phyloP scores from a whole-genome alignment of 2,888 invertebrate species.

The Megamerina dolium region DNA sequence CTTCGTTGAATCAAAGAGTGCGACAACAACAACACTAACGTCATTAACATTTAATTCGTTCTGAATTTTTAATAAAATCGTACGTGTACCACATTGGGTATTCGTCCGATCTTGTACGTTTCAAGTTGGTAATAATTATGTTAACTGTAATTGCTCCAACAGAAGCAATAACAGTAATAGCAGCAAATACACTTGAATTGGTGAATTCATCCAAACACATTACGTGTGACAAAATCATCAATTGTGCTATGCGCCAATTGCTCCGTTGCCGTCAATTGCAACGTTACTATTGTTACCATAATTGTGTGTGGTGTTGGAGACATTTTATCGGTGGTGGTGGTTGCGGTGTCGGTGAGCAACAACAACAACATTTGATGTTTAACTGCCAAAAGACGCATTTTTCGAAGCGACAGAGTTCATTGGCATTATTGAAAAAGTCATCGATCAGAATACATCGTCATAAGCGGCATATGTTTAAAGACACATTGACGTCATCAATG shows the following conservation, averaged over 20 bases:
- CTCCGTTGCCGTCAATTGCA: background rate
- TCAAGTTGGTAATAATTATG: too few relatives aligned
- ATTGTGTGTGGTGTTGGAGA: background rate
- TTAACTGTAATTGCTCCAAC: slow-evolving; percentile 14
- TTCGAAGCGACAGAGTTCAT: too few relatives aligned
- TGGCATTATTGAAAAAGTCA: slow-evolving; percentile 3
- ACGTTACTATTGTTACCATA: background rate
- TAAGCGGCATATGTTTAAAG: too few relatives aligned
- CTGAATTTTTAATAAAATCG: too few relatives aligned
- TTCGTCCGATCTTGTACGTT: too few relatives aligned
- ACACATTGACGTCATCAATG: slow-evolving; percentile 22
- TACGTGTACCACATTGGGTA: too few relatives aligned
- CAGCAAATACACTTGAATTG: too few relatives aligned
- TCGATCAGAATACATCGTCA: too few relatives aligned
- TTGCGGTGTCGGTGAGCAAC: slow-evolving; percentile 4
- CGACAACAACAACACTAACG: slow-evolving; percentile 2
- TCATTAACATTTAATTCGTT: background rate
- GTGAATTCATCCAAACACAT: too few relatives aligned
- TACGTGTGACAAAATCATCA: background rate
- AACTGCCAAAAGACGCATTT: too few relatives aligned
- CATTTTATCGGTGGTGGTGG: background rate
- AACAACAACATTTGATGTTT: slow-evolving; percentile 13
- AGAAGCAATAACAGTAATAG: slow-evolving; percentile 8
- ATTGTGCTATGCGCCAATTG: slow-evolving; percentile 14
- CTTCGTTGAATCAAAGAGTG: too few relatives aligned